A percentile compares a stretch with the other conserved stretches of the same genome.
Evolutionary conservation across 2,888 invertebrate genomes (phyloP).

Genomic region (Netelia melanura): DNA sequence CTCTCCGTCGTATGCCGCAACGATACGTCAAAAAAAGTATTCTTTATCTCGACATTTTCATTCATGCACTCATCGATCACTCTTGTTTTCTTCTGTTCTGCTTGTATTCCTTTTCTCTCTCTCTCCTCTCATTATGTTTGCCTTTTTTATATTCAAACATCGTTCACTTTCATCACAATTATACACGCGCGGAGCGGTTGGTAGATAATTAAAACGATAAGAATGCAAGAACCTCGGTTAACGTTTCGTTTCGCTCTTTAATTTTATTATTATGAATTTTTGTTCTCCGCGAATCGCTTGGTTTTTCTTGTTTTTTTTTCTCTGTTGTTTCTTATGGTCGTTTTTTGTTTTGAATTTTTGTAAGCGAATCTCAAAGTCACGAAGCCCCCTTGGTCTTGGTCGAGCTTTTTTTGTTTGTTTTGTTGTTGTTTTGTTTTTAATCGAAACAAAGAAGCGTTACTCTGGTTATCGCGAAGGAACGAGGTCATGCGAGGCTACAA

Average conservation of each 20-base stretch:
- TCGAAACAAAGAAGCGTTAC: conserved; percentile 58
- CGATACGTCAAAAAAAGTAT: conserved; percentile 36
- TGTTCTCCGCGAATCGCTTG: too few species aligned
- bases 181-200: too few species aligned
- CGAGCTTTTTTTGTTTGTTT: background rate
- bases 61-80: conserved; percentile 47
- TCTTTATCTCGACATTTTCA: conserved; percentile 38
- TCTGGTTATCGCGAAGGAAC: conserved; percentile 59
- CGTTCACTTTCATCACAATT: too few species aligned
- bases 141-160: too few species aligned
- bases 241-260: too few species aligned
- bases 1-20: conserved; percentile 17
- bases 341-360: background rate
- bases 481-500: conserved; percentile 59
- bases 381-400: background rate
- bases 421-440: conserved; percentile 15
- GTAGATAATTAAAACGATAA: too few species aligned
- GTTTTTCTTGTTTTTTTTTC: background rate
- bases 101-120: background rate
- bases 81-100: conserved; percentile 4
- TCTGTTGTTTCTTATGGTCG: background rate
- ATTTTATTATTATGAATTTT: too few species aligned
- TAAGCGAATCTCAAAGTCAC: background rate
- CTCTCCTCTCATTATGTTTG: background rate
- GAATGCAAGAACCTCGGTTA: too few species aligned